These are phyloP conservation scores for Prosopocoilus inquinatus DNA, from an alignment of 2,888 invertebrate genomes.

Conservation along the genomic window DNA sequence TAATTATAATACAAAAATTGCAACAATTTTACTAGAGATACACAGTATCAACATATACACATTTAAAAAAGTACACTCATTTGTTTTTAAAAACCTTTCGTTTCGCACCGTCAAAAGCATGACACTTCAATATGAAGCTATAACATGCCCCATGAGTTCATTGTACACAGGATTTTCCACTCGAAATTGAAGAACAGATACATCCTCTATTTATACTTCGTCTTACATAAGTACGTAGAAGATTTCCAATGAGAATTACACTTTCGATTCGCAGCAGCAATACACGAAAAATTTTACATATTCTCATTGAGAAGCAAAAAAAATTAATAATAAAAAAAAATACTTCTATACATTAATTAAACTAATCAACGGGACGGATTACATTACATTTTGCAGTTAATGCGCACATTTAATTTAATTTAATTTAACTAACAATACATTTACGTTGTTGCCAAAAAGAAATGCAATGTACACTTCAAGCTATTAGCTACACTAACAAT, in stretches of 20 bases:
- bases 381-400: too few relatives aligned
- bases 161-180: conserved; percentile 13
- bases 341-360: too few relatives aligned
- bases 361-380: too few relatives aligned
- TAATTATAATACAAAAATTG: conserved; percentile 42
- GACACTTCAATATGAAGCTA: conserved; percentile 46
- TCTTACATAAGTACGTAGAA: conserved; percentile 21
- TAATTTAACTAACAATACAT: too few relatives aligned
- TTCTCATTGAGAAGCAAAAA: too few relatives aligned
- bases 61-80: conserved; percentile 21
- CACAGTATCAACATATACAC: conserved; percentile 51
- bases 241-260: conserved; percentile 3
- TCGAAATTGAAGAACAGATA: conserved; percentile 8
- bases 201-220: conserved; percentile 20
- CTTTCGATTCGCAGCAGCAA: too few relatives aligned
- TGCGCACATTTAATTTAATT: too few relatives aligned
- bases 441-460: too few relatives aligned
- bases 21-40: conserved; percentile 54
- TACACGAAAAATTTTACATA: too few relatives aligned
- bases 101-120: conserved; percentile 14
- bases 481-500: too few relatives aligned
- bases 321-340: too few relatives aligned
- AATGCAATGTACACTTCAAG: too few relatives aligned
- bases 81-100: conserved; percentile 14
- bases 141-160: conserved; percentile 20